A percentile compares a stretch with the other conserved stretches of the same genome.
phyloP scores from a whole-genome alignment of 2,113 vertebrate species.

The Cercopithecus mona region DNA sequence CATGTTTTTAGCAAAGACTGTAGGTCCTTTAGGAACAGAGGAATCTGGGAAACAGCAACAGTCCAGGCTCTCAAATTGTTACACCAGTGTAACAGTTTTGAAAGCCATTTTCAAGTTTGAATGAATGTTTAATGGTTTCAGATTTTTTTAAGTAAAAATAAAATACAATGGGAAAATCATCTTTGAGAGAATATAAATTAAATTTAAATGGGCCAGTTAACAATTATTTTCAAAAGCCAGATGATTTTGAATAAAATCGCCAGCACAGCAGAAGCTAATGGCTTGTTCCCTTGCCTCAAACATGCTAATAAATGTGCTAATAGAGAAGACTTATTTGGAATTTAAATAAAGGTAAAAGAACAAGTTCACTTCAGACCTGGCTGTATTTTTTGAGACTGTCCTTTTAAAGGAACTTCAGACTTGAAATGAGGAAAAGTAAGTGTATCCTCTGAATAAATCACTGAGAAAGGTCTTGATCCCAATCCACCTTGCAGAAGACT shows the following conservation, averaged over 20 bases:
- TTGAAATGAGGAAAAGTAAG: not conserved
- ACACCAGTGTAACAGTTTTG: not conserved
- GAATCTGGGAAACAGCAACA: not conserved
- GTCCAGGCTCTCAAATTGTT: not conserved
- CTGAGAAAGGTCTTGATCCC: not conserved
- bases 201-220: constrained; percentile 53
- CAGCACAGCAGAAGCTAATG: constrained; percentile 24
- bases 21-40: not conserved
- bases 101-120: not conserved
- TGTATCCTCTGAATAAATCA: not conserved
- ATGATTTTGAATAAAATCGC: constrained; percentile 53
- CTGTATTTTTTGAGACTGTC: not conserved
- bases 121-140: not conserved
- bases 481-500: not conserved
- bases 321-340: constrained; percentile 18
- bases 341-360: constrained; percentile 37
- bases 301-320: constrained; percentile 31
- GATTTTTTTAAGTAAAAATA: not conserved
- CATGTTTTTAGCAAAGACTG: not conserved
- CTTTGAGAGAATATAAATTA: constrained; percentile 38
- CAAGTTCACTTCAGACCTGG: not conserved
- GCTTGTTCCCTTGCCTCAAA: not conserved
- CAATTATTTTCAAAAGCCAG: constrained; percentile 65
- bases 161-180: constrained; percentile 8
- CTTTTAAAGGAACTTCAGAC: not conserved